A percentile compares a stretch with the other conserved stretches of the same genome.
phyloP scores from a whole-genome alignment of 2,888 invertebrate genomes.

The Drosophila meridiana region DNA sequence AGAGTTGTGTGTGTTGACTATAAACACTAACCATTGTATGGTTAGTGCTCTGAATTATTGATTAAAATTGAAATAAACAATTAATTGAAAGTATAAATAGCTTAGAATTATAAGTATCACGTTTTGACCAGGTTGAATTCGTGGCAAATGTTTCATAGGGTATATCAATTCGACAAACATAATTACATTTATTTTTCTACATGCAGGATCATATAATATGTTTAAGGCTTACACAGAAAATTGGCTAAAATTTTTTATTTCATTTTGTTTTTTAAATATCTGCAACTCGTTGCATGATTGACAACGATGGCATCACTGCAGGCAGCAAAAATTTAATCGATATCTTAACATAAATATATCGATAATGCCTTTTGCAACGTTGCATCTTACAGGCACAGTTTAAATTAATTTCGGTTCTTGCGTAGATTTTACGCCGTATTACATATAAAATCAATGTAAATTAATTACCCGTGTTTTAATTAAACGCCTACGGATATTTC shows the following conservation, averaged over 20 bases:
- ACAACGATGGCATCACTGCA: slow-evolving; percentile 17
- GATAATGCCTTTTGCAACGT: slow-evolving; percentile 57
- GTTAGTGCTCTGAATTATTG: too few species aligned
- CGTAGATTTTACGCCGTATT: slow-evolving; percentile 27
- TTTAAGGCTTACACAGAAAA: neutral
- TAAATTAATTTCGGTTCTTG: slow-evolving; percentile 71
- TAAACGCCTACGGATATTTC: neutral
- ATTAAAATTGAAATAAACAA: neutral
- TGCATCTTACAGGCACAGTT: slow-evolving; percentile 72
- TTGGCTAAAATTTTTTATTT: neutral
- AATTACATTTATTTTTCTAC: neutral
- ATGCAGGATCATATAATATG: neutral
- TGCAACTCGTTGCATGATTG: neutral
- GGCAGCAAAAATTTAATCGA: slow-evolving; percentile 17
- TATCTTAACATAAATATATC: slow-evolving; percentile 15
- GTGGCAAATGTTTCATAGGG: slow-evolving; percentile 8
- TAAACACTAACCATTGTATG: too few species aligned
- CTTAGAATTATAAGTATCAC: neutral
- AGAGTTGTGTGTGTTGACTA: too few species aligned
- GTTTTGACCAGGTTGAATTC: neutral
- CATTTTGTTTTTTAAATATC: neutral
- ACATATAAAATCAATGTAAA: slow-evolving; percentile 13
- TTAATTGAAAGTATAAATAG: neutral
- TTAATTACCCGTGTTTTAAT: slow-evolving; percentile 17
- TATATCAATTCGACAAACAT: neutral